Base-by-base conservation (phyloP, 2,797 vertebrate genomes). In the Brachymystax lenok region DNA sequence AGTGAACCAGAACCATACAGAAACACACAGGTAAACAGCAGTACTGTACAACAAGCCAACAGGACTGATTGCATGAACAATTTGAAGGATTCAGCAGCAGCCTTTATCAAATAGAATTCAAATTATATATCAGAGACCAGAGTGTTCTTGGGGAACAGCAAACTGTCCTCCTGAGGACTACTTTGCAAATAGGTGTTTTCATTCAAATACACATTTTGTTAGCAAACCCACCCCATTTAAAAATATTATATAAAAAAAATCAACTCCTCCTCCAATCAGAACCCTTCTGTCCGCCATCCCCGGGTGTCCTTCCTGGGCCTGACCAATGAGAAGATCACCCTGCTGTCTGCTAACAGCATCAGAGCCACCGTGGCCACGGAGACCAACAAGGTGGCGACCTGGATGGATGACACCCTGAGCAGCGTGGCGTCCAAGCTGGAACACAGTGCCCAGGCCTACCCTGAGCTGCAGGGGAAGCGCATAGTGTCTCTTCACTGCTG, bases 351-450 rank as follows among this genome's bases (percentile, higher is more conserved):
- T 83, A 99, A 99, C 86, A 98, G 97, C 91, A 99, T 99, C 91
- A 95, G 98, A 95, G 98, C 98, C 83, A 99, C 98, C 77, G 96
- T 99, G 84, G 97, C 98, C 80, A 99, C 98, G 40, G 98, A 99
- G 90, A 97, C 94, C 86, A 99, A 97, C 92, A 99, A 99, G 96
- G 98, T 99, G 93, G 98, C 98, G 72, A 99, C 98, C 7, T 99
- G 98, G 98, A 96, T 99, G 84, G 98, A 99, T 78, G 98, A 99
- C 92, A 99, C 97, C 12, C 94, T 99, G 89, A 99, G 97, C 88
- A 98, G 97, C 0, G 98, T 99, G 86, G 98, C 97, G 76, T 98
- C 96, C 79, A 99, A 99, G 84, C 93, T 99, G 86, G 98, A 99
- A 80, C 98, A 99, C 82, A 96, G 96, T 19, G 96, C 97, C 54